A percentile compares a stretch with the other conserved stretches of the same genome.
phyloP scores from a whole-genome alignment of 1,140 invertebrate genomes.

The Leptonema lineaticorne region DNA sequence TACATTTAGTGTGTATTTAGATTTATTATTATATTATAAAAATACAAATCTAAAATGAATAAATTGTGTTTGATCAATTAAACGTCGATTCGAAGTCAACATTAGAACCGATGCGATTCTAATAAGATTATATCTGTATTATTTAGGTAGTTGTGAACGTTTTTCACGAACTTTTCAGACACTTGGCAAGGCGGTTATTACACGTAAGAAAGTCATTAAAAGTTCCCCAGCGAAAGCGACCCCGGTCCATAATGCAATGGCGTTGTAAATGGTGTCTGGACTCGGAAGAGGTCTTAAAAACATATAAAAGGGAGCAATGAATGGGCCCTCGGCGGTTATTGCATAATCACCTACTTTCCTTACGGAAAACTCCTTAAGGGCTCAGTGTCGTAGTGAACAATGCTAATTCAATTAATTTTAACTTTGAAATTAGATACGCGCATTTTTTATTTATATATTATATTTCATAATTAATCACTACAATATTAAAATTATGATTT shows the following conservation, averaged over 20 bases:
- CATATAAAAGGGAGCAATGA: constrained; percentile 40
- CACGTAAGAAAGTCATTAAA: constrained; percentile 22
- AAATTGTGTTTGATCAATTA: not conserved
- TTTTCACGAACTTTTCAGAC: not conserved
- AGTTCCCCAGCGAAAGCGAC: constrained; percentile 7
- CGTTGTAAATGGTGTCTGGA: constrained; percentile 37
- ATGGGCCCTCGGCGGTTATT: constrained; percentile 39
- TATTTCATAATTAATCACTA: no score
- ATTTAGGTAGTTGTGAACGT: not conserved
- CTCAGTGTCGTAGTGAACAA: not conserved
- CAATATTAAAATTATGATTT: not conserved
- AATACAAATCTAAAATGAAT: no score
- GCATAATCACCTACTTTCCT: constrained; percentile 39
- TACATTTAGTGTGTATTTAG: not conserved
- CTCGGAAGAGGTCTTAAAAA: constrained; percentile 40
- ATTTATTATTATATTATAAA: not conserved
- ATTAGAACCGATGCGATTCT: no score
- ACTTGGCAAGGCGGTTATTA: not conserved
- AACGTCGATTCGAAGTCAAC: no score
- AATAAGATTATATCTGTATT: no score
- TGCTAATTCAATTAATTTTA: no score
- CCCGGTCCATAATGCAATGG: constrained; percentile 20
- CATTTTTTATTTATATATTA: no score
- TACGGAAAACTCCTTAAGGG: constrained; percentile 19
- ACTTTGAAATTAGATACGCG: no score